phyloP scores from a whole-genome alignment of 2,888 invertebrate species.

The Anorthoa munda region DNA sequence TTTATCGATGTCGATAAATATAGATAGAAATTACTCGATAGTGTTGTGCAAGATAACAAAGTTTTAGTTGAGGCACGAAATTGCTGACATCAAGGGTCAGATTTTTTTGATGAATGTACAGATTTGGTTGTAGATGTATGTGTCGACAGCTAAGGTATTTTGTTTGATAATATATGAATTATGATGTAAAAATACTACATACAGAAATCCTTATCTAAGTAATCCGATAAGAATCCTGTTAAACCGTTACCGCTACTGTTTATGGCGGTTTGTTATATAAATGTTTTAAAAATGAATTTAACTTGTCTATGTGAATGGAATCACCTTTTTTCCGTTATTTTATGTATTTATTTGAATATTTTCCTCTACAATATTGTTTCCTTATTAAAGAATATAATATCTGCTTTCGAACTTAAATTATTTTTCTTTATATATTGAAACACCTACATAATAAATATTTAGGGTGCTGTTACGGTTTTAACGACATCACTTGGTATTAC shows the following conservation, averaged over 20 bases:
- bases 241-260: background rate
- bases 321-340: too few relatives aligned
- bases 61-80: constrained; percentile 37
- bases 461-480: too few relatives aligned
- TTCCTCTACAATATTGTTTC: background rate
- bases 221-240: background rate
- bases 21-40: constrained; percentile 44
- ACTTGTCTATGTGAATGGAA: too few relatives aligned
- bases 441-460: too few relatives aligned
- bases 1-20: constrained; percentile 44
- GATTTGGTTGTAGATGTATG: constrained; percentile 6
- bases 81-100: background rate
- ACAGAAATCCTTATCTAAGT: constrained; percentile 11
- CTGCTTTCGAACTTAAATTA: background rate
- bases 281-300: too few relatives aligned
- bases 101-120: background rate
- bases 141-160: background rate
- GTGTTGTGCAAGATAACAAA: constrained; percentile 47
- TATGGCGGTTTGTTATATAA: background rate
- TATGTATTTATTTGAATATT: too few relatives aligned
- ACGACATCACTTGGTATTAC: too few relatives aligned
- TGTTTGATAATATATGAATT: background rate
- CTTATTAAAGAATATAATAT: background rate
- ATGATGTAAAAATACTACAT: constrained; percentile 6
- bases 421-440: too few relatives aligned